Conservation (phyloP, 2,888 invertebrate species). For the Cabera pusaria region DNA sequence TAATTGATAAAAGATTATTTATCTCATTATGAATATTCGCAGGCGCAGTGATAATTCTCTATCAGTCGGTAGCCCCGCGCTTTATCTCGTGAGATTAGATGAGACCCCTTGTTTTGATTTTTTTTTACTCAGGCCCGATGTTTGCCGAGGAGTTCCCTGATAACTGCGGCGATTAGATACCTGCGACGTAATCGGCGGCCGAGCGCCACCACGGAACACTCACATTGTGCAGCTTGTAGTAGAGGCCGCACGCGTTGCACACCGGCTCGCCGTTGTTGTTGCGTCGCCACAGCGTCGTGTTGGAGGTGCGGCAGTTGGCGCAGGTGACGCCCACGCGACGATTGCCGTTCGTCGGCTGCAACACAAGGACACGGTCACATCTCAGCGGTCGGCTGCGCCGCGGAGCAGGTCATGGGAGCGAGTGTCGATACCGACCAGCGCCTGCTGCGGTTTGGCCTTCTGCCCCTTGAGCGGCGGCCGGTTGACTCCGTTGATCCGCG, state of each 20-base stretch:
- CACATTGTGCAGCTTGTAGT: conserved; percentile 93
- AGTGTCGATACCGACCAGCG: conserved; percentile 54
- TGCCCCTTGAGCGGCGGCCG: conserved; percentile 87
- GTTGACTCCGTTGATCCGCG: conserved; percentile 87
- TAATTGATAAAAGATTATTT: conserved; percentile 84
- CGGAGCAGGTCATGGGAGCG: neutral
- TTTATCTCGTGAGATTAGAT: conserved; percentile 82
- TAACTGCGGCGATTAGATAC: conserved; percentile 78
- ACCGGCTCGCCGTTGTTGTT: conserved; percentile 98
- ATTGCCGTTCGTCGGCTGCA: conserved; percentile 83
- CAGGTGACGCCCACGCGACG: conserved; percentile 92
- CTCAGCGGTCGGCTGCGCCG: neutral
- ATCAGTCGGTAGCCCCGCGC: conserved; percentile 82
- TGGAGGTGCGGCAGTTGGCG: conserved; percentile 96
- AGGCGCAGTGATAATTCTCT: conserved; percentile 77
- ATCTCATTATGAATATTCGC: conserved; percentile 83
- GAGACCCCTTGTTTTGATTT: conserved; percentile 82
- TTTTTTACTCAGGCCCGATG: conserved; percentile 77
- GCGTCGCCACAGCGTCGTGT: conserved; percentile 98
- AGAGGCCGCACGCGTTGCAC: conserved; percentile 99
- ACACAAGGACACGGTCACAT: conserved; percentile 10
- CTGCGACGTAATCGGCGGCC: conserved; percentile 31
- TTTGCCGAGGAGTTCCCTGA: conserved; percentile 83
- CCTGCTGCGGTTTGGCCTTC: conserved; percentile 85
- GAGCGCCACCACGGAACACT: conserved; percentile 52